These are phyloP conservation scores for Lathronympha strigana DNA, from an alignment of 2,888 invertebrate genomes.

Conservation along the genomic window DNA sequence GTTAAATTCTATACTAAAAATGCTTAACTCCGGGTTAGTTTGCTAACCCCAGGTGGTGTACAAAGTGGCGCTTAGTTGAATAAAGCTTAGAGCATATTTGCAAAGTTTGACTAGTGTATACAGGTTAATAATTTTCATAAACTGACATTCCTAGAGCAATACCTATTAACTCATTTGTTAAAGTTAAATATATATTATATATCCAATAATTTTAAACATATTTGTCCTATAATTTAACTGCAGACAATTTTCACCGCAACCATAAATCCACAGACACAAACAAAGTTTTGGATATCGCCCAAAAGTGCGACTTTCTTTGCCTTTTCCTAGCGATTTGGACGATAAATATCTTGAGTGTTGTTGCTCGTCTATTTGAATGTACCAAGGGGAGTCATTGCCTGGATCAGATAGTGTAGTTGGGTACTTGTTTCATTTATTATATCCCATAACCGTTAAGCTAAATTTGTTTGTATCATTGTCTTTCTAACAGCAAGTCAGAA, in stretches of 20 bases:
- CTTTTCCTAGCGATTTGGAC: slow-evolving; percentile 30
- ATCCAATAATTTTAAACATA: neutral
- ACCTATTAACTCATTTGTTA: neutral
- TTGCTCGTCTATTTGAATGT: slow-evolving; percentile 31
- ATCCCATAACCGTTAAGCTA: neutral
- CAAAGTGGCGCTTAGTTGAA: too few relatives aligned
- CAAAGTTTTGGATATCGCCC: slow-evolving; percentile 40
- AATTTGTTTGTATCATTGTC: neutral
- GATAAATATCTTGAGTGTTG: slow-evolving; percentile 34
- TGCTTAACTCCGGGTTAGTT: too few relatives aligned
- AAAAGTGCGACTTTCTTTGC: slow-evolving; percentile 36
- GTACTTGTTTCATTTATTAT: neutral
- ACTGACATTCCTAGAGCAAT: neutral
- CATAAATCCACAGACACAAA: slow-evolving; percentile 31
- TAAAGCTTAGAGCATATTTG: too few relatives aligned
- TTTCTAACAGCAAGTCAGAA: neutral
- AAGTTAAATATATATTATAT: neutral
- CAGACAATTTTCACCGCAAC: slow-evolving; percentile 17
- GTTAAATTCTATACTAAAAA: too few relatives aligned
- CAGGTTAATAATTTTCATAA: too few relatives aligned
- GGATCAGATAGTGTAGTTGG: slow-evolving; percentile 5
- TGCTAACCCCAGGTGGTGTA: too few relatives aligned
- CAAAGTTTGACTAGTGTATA: too few relatives aligned
- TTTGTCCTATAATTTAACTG: slow-evolving; percentile 12
- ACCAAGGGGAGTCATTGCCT: slow-evolving; percentile 21